phyloP scores from a whole-genome alignment of 2,797 vertebrate species.

The Rhinatrema bivittatum region DNA sequence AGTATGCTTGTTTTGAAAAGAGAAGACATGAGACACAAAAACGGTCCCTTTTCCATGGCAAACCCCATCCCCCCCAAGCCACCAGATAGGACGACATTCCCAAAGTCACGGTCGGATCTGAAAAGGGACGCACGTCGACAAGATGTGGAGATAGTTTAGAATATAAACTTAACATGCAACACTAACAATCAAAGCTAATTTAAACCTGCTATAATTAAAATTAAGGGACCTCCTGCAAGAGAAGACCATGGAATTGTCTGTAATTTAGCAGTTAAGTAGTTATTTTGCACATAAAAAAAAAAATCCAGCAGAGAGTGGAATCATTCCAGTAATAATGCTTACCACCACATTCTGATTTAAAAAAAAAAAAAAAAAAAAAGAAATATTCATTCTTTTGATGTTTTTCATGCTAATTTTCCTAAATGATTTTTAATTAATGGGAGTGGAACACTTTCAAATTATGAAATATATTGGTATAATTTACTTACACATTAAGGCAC shows the following conservation, averaged over 20 bases:
- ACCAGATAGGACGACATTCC: background rate
- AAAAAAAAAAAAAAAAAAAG: constrained; percentile 21
- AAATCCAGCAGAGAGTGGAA: constrained; percentile 21
- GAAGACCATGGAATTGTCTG: constrained; percentile 24
- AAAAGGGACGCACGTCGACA: no score
- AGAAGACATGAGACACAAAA: rapidly evolving
- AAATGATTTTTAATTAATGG: constrained; percentile 48
- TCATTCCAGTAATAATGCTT: constrained; percentile 14
- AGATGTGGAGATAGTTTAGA: background rate
- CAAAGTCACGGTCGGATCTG: rapidly evolving
- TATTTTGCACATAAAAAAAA: background rate
- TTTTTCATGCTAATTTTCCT: constrained; percentile 33
- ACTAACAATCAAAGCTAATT: constrained; percentile 20
- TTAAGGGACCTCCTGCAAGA: constrained; percentile 22
- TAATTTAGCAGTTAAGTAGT: constrained; percentile 9
- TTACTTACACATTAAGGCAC: constrained; percentile 26
- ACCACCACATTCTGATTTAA: constrained; percentile 19
- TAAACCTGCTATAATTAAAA: constrained; percentile 33
- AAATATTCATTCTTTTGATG: constrained; percentile 23
- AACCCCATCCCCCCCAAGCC: background rate
- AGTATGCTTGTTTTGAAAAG: background rate
- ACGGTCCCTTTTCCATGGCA: rapidly evolving
- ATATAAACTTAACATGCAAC: background rate
- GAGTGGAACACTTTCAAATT: constrained; percentile 19
- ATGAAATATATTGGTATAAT: constrained; percentile 25